Conservation (phyloP, 2,888 invertebrate genomes). For the Hypolimnas misippus region DNA sequence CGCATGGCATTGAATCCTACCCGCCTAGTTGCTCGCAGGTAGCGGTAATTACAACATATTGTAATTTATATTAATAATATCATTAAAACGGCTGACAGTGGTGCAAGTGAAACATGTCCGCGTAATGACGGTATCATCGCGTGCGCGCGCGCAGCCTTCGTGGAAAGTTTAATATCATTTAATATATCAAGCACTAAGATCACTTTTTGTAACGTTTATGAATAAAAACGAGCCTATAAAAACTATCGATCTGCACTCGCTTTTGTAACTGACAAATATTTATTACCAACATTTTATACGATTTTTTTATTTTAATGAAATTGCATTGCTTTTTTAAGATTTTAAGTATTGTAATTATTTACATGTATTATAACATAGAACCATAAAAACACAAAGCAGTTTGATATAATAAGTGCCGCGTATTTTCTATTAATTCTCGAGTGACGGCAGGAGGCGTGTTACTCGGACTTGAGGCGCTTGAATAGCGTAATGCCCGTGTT, state of each 20-base stretch:
- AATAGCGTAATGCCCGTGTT: background rate
- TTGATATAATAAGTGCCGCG: too few species aligned
- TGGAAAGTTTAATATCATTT: constrained; percentile 4
- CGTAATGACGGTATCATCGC: constrained; percentile 1
- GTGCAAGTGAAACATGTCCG: constrained; percentile 9
- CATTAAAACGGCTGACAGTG: constrained; percentile 5
- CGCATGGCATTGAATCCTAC: too few species aligned
- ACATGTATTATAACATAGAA: too few species aligned
- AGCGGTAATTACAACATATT: background rate
- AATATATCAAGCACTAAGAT: constrained; percentile 5
- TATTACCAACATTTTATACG: background rate
- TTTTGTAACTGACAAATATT: background rate
- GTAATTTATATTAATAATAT: constrained; percentile 4
- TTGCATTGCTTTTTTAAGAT: background rate
- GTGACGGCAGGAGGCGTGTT: too few species aligned
- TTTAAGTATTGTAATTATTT: too few species aligned
- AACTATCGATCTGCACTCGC: background rate
- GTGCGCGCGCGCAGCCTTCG: constrained; percentile 10
- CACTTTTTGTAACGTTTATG: constrained; percentile 1
- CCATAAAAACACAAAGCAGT: too few species aligned
- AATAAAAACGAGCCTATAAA: constrained; percentile 7
- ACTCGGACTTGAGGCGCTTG: background rate
- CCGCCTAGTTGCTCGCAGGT: background rate
- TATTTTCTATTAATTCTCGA: too few species aligned
- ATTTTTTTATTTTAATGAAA: background rate